A percentile compares a stretch with the other conserved stretches of the same genome.
Evolutionary conservation across 1,140 invertebrate genomes (phyloP).

Genomic region (Atopsyche davidsoni): DNA sequence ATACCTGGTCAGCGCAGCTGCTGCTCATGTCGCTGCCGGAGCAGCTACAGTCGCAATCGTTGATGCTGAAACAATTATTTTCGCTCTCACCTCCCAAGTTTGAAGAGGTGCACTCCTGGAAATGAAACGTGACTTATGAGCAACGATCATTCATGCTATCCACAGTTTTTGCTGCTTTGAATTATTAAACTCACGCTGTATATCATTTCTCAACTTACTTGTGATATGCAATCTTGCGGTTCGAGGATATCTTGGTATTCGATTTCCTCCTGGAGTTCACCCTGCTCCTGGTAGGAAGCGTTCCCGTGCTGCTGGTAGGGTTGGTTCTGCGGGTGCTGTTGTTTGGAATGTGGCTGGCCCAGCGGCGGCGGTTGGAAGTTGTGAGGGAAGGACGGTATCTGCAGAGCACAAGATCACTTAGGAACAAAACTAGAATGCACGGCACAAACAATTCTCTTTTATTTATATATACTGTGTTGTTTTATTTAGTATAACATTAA

Average conservation of each 20-base stretch:
- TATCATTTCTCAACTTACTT: slow-evolving; percentile 14
- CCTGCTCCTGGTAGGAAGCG: slow-evolving; percentile 9
- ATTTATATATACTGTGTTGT: too few species aligned
- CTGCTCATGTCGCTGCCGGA: slow-evolving; percentile 29
- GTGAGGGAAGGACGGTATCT: slow-evolving; percentile 27
- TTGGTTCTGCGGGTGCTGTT: slow-evolving; percentile 11
- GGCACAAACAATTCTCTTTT: too few species aligned
- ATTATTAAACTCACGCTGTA: not conserved
- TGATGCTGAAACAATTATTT: slow-evolving; percentile 28
- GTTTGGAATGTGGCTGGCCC: slow-evolving; percentile 24
- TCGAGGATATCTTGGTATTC: slow-evolving; percentile 30
- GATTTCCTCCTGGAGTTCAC: slow-evolving; percentile 22
- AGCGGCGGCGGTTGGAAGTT: slow-evolving; percentile 24
- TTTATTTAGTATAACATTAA: too few species aligned
- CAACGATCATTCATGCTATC: too few species aligned
- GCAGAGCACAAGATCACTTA: too few species aligned
- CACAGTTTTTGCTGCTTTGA: too few species aligned
- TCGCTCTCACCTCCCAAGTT: slow-evolving; percentile 28
- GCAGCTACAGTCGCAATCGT: slow-evolving; percentile 28
- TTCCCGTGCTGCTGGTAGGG: slow-evolving; percentile 19
- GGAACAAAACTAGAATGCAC: too few species aligned
- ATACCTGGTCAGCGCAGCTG: slow-evolving; percentile 28
- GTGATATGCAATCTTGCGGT: slow-evolving; percentile 27
- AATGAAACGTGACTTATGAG: slow-evolving; percentile 1
- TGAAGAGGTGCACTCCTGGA: slow-evolving; percentile 28